phyloP scores from a whole-genome alignment of 2,888 invertebrate species.

The Syritta pipiens region DNA sequence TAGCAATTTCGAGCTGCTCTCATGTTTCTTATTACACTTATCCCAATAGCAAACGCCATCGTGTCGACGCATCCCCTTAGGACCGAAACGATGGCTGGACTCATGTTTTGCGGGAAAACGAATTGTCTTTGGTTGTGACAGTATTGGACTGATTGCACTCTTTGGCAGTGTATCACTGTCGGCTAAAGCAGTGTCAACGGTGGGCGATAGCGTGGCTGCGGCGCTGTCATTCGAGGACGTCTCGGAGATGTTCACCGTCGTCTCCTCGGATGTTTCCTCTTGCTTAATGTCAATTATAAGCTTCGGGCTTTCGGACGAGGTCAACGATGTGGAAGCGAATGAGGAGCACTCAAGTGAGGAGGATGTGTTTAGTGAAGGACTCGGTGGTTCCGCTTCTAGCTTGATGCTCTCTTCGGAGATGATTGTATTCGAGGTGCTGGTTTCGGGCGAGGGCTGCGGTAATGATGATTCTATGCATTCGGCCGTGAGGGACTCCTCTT shows the following conservation, averaged over 20 bases:
- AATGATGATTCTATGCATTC: slow-evolving; percentile 9
- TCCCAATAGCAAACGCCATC: slow-evolving; percentile 88
- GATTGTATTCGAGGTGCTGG: slow-evolving; percentile 42
- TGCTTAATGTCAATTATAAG: slow-evolving; percentile 44
- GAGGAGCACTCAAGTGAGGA: slow-evolving; percentile 16
- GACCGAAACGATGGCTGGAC: slow-evolving; percentile 76
- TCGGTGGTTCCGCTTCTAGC: slow-evolving; percentile 23
- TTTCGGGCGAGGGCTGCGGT: slow-evolving; percentile 34
- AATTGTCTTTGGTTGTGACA: slow-evolving; percentile 90
- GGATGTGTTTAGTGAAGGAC: slow-evolving; percentile 1
- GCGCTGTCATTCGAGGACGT: slow-evolving; percentile 41
- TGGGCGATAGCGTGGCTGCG: slow-evolving; percentile 75
- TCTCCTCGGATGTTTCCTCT: slow-evolving; percentile 32
- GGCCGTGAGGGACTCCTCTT: background rate
- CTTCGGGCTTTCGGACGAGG: slow-evolving; percentile 31
- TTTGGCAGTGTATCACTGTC: slow-evolving; percentile 74
- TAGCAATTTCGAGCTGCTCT: slow-evolving; percentile 88
- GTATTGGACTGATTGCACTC: slow-evolving; percentile 85
- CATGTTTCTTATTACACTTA: slow-evolving; percentile 88
- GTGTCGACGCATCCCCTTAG: slow-evolving; percentile 78
- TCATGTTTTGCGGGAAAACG: slow-evolving; percentile 85
- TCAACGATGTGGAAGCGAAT: slow-evolving; percentile 28
- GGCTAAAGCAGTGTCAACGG: slow-evolving; percentile 78
- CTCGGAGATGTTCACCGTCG: slow-evolving; percentile 28
- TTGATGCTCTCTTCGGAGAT: slow-evolving; percentile 39